Base-by-base conservation (phyloP, 2,888 invertebrate genomes). In the Cataglyphis cursor region DNA sequence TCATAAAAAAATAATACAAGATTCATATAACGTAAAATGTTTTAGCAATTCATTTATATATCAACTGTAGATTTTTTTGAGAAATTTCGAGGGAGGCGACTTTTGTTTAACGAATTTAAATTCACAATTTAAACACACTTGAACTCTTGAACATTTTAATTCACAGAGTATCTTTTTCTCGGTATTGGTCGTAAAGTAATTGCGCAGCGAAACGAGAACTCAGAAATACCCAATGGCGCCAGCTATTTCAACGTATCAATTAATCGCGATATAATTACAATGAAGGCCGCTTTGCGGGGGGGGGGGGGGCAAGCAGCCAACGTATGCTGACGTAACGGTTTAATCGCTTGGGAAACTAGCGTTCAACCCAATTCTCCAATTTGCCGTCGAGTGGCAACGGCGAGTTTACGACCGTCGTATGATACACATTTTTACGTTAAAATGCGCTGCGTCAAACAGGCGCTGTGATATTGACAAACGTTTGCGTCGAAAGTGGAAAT, bases 201-300 rank as follows among this genome's bases (percentile, higher is more conserved):
- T 80, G 72, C 72, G 72, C 72, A 59, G 72, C 24, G 44, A 35
- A 80, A 41, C 72, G 78, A 59, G 59, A 80, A 80, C 72, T 80
- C 72, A 70, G 78, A 59, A 80, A 80, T 80, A 44, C 41, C 59
- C 72, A 59, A 44, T 80, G 72, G 72, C 72, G 78, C 78, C 78
- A 12, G 72, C 59, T 80, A 72, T 70, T 38, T 44, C 72, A 44
- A 72, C 72, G 12, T 80, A 80, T 80, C 78, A 80, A 80, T 80
- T 80, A 80, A 80, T 59, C 44, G 59, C 35, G 24, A 70, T 44
- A 44, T 80, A 80, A 72, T 80, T 80, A 80, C 44, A 72, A 80
- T 72, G 78, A 80, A 78, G 78, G 78, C 70, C 70, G 41, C 28
- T 41, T 68, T 68, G 57, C 31, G 41, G 21, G 68, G 59, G 24